Conservation (phyloP, 2,888 invertebrate species). For the Cerceris ruficornis region DNA sequence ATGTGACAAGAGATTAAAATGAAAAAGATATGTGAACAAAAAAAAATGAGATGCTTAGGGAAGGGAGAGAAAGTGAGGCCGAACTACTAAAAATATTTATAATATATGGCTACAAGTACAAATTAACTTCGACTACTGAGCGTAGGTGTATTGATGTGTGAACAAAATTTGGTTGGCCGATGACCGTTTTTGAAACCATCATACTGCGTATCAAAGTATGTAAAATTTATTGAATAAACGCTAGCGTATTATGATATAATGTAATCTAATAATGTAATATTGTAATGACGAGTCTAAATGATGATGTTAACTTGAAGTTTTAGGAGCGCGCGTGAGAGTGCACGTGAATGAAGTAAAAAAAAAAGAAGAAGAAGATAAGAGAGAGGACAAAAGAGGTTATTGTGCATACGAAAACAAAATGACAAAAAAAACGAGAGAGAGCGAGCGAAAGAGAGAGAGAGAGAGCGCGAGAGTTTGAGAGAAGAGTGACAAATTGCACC, state of each 20-base stretch:
- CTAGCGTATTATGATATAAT: constrained; percentile 82
- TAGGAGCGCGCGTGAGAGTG: constrained; percentile 79
- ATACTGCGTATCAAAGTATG: constrained; percentile 82
- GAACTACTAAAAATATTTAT: constrained; percentile 81
- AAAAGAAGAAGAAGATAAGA: constrained; percentile 68
- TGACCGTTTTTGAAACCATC: constrained; percentile 82
- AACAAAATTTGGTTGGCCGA: constrained; percentile 82
- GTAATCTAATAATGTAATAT: constrained; percentile 82
- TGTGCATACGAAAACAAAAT: constrained; percentile 78
- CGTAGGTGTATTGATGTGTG: constrained; percentile 82
- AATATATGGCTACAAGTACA: constrained; percentile 82
- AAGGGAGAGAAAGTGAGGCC: constrained; percentile 66
- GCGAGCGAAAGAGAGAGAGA: not conserved
- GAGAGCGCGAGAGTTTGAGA: constrained; percentile 7
- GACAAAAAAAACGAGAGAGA: too few species aligned
- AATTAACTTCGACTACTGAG: constrained; percentile 82
- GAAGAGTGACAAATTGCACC: constrained; percentile 74
- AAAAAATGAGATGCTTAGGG: constrained; percentile 62
- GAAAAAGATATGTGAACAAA: constrained; percentile 56
- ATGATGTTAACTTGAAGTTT: constrained; percentile 80
- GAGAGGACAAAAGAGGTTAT: constrained; percentile 75
- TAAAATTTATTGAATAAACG: constrained; percentile 82
- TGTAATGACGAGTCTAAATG: constrained; percentile 82
- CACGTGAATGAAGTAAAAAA: constrained; percentile 72
- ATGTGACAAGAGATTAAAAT: constrained; percentile 63